Percentiles rank a stretch among this genome's conserved stretches.
Evolutionary conservation across 2,113 vertebrate genomes (phyloP).

Genomic region (Indicator maculatus): DNA sequence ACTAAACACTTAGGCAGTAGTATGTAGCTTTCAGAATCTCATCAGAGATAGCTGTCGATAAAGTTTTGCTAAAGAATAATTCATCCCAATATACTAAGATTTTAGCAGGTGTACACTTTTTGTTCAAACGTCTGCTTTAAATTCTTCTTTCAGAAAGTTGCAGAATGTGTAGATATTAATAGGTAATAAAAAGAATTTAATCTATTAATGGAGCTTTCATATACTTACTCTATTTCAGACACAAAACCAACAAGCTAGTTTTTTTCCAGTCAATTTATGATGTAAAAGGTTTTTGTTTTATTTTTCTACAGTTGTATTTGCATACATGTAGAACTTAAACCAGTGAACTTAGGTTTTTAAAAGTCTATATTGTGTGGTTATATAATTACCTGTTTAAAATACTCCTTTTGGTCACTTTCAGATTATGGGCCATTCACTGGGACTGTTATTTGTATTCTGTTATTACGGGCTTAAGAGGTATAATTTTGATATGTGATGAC

Average conservation of each 20-base stretch:
- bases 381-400: not conserved
- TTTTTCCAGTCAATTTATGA: not conserved
- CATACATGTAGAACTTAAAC: not conserved
- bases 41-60: not conserved
- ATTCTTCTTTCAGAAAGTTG: not conserved
- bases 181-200: not conserved
- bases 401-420: not conserved
- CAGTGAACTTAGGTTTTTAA: not conserved
- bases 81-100: not conserved
- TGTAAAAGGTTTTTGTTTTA: not conserved
- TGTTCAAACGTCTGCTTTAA: not conserved
- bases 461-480: not conserved
- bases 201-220: not conserved
- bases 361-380: not conserved
- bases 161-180: not conserved
- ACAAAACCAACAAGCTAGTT: not conserved
- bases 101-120: not conserved
- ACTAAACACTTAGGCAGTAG: not conserved
- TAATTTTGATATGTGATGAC: not conserved
- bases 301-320: not conserved
- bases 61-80: not conserved
- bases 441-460: not conserved
- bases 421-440: not conserved
- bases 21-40: not conserved
- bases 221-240: not conserved